Conservation (phyloP, 2,113 vertebrate species). For the Callaeas wilsoni region DNA sequence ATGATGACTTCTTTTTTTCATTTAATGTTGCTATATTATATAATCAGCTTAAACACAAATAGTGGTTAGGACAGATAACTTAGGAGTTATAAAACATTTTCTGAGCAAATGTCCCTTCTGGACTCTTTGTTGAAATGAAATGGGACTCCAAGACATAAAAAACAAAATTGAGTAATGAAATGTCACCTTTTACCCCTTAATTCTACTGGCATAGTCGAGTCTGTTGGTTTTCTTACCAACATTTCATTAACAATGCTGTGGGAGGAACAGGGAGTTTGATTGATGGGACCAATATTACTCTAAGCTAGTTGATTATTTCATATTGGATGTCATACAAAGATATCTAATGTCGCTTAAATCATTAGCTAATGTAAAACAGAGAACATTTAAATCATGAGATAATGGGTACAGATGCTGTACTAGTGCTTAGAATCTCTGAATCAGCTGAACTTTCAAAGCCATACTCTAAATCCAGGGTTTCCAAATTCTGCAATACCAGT, state of each 20-base stretch:
- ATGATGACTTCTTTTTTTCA: not conserved
- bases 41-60: not conserved
- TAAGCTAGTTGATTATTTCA: constrained; percentile 58
- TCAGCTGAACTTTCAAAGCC: constrained; percentile 8
- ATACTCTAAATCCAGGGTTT: not conserved
- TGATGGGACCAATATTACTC: constrained; percentile 10
- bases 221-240: constrained; percentile 9
- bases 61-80: not conserved
- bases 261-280: constrained; percentile 35
- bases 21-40: not conserved
- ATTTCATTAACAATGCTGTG: constrained; percentile 30
- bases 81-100: not conserved
- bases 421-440: not conserved
- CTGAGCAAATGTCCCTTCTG: not conserved
- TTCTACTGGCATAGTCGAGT: not conserved
- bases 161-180: not conserved
- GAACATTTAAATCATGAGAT: constrained; percentile 41
- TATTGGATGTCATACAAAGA: constrained; percentile 49
- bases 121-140: not conserved
- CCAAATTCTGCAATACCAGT: not conserved
- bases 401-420: not conserved
- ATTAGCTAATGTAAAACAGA: constrained; percentile 45
- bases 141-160: not conserved
- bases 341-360: constrained; percentile 52
- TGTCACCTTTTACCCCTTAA: constrained; percentile 4